Percentiles rank a stretch among this genome's conserved stretches.
These are phyloP conservation scores for Metaphire vulgaris DNA, from an alignment of 1,140 invertebrate species.

Conservation along the genomic window DNA sequence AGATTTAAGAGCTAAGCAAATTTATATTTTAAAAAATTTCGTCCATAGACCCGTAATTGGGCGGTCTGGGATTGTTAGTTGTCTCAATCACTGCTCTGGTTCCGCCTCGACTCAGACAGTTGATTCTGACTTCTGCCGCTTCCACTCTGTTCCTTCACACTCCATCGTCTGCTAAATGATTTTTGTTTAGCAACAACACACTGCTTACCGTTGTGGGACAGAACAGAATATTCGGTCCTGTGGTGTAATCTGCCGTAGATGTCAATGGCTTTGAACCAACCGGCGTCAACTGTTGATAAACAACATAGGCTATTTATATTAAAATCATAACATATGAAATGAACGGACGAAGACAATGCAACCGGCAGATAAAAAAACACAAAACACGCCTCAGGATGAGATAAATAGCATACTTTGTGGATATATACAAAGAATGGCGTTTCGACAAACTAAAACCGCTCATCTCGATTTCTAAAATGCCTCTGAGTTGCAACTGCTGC, in stretches of 20 bases:
- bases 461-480: no score
- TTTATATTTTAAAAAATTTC: no score
- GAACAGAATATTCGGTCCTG: background rate
- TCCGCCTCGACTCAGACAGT: no score
- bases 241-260: background rate
- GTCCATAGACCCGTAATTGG: no score
- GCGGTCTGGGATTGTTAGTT: no score
- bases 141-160: no score
- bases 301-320: background rate
- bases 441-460: no score
- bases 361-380: background rate
- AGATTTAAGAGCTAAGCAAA: no score
- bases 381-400: background rate
- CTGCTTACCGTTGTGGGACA: background rate
- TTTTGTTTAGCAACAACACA: background rate
- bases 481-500: background rate
- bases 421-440: background rate
- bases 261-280: background rate
- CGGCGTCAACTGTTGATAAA: background rate
- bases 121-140: no score
- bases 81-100: no score
- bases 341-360: no score
- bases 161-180: background rate
- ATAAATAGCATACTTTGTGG: background rate
- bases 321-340: no score